A percentile compares a stretch with the other conserved stretches of the same genome.
These are phyloP conservation scores for Galbula dea DNA, from an alignment of 2,113 vertebrate genomes.

Conservation along the genomic window DNA sequence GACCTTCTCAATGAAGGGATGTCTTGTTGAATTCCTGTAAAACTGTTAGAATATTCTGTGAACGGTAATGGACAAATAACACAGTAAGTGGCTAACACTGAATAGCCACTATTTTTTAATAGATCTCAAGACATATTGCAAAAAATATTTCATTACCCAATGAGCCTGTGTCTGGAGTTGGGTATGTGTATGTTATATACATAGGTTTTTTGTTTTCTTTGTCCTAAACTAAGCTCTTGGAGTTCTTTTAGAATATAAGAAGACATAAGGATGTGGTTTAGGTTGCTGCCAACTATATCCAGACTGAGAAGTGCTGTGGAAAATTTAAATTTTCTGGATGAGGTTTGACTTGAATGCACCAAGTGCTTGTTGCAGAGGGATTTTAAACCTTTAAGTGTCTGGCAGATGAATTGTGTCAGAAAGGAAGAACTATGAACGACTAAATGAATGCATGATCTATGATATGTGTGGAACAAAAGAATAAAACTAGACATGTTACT, in stretches of 20 bases:
- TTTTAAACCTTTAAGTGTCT: not conserved
- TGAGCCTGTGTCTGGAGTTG: not conserved
- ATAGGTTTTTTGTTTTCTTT: not conserved
- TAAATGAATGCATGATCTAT: not conserved
- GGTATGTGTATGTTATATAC: not conserved
- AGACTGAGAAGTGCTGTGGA: slow-evolving; percentile 24
- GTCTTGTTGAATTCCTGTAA: not conserved
- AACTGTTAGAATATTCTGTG: not conserved
- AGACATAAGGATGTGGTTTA: not conserved
- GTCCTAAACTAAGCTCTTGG: not conserved
- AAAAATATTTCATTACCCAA: not conserved
- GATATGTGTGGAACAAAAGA: not conserved
- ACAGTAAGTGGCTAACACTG: not conserved
- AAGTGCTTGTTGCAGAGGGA: slow-evolving; percentile 13
- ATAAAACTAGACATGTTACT: slow-evolving; percentile 8
- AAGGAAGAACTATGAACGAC: slow-evolving; percentile 4
- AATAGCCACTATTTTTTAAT: not conserved
- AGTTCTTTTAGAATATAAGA: not conserved
- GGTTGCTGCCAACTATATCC: not conserved
- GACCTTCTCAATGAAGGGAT: not conserved
- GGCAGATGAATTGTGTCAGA: not conserved
- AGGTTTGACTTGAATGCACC: slow-evolving; percentile 8
- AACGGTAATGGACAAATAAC: not conserved
- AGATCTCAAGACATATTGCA: not conserved
- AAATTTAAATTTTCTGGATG: slow-evolving; percentile 46